Conservation (phyloP, 2,888 invertebrate species). For the Lathronympha strigana region DNA sequence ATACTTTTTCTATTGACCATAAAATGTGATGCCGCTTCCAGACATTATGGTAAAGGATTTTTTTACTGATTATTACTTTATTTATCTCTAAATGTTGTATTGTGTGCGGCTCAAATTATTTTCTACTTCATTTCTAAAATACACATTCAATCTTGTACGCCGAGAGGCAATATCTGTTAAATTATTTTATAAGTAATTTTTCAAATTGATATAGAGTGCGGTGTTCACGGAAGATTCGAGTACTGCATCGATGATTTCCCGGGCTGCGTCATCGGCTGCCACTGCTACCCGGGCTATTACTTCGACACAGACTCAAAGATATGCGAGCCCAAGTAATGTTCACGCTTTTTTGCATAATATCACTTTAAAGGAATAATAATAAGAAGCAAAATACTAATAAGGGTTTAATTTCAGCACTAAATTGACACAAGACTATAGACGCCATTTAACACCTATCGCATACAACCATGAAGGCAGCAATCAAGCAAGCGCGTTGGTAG, state of each 20-base stretch:
- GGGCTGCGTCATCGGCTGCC: constrained; percentile 77
- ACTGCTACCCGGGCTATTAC: constrained; percentile 77
- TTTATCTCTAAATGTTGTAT: too few relatives aligned
- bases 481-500: constrained; percentile 45
- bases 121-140: constrained; percentile 30
- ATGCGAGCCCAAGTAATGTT: constrained; percentile 72
- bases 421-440: constrained; percentile 59
- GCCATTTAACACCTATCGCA: constrained; percentile 46
- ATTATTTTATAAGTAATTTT: too few relatives aligned
- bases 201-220: constrained; percentile 65
- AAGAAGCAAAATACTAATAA: neutral
- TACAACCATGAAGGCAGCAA: constrained; percentile 1
- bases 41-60: constrained; percentile 28
- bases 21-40: constrained; percentile 9
- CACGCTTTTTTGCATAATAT: neutral
- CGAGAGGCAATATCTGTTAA: too few relatives aligned
- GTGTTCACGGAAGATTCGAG: constrained; percentile 73
- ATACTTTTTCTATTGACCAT: constrained; percentile 19
- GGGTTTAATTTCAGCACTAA: constrained; percentile 58
- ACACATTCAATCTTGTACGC: too few relatives aligned
- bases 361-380: neutral
- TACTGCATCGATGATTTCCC: constrained; percentile 73
- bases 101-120: neutral
- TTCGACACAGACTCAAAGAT: constrained; percentile 77
- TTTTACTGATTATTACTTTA: too few relatives aligned